These are phyloP conservation scores for Aptenodytes forsteri DNA, from an alignment of 2,113 vertebrate genomes.

Conservation along the genomic window DNA sequence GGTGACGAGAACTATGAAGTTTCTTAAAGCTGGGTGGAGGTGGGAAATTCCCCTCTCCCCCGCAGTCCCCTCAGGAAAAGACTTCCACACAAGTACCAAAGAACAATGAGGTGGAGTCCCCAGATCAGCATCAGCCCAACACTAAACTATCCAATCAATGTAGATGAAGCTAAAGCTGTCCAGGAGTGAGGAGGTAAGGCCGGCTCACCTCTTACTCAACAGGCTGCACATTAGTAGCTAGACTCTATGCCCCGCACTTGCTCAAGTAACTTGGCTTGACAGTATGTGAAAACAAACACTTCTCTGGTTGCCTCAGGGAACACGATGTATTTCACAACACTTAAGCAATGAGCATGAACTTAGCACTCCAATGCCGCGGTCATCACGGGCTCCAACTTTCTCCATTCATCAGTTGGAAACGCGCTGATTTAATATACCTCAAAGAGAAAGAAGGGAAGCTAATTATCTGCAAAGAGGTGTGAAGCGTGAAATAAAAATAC, in stretches of 20 bases:
- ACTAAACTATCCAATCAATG: background rate
- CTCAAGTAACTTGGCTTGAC: background rate
- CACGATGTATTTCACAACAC: background rate
- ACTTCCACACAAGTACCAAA: background rate
- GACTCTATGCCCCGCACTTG: background rate
- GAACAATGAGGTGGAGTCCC: background rate
- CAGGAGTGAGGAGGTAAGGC: background rate
- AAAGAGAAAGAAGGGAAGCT: background rate
- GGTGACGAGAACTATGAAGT: background rate
- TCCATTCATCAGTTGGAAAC: conserved; percentile 22
- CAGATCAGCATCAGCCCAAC: background rate
- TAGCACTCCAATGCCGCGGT: background rate
- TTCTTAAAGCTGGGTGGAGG: background rate
- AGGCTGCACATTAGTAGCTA: background rate
- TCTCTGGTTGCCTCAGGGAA: background rate
- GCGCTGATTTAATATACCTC: conserved; percentile 19
- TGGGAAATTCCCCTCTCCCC: background rate
- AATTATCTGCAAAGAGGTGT: conserved; percentile 40
- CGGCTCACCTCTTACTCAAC: background rate
- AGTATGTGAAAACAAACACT: background rate
- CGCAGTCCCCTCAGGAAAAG: background rate
- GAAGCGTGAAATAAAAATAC: conserved; percentile 42
- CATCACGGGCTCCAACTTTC: background rate
- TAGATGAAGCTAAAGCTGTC: background rate
- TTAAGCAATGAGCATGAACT: background rate